Percentiles rank a stretch among this genome's conserved stretches.
Evolutionary conservation across 2,113 vertebrate genomes (phyloP).

Genomic region (Parus major): DNA sequence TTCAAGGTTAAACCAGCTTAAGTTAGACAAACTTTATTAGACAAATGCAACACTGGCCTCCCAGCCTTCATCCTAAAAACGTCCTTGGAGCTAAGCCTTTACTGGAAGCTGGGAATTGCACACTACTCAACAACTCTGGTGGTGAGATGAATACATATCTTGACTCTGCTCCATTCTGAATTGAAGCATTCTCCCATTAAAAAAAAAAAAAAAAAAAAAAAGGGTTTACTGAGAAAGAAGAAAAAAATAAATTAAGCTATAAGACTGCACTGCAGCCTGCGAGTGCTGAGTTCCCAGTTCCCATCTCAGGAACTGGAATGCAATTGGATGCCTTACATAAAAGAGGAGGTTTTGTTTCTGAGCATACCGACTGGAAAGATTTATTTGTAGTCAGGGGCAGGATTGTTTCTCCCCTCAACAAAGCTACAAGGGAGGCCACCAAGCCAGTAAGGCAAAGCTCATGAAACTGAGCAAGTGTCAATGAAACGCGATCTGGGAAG

Average conservation of each 20-base stretch:
- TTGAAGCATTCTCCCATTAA: not conserved
- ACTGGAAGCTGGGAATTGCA: not conserved
- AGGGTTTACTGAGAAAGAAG: not conserved
- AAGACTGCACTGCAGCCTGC: not conserved
- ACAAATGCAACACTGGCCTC: not conserved
- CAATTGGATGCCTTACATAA: not conserved
- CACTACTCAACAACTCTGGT: not conserved
- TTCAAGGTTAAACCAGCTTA: not conserved
- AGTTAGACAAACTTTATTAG: not conserved
- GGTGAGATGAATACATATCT: fast-evolving
- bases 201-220: not conserved
- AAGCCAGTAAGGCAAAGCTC: not conserved
- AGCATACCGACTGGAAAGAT: not conserved
- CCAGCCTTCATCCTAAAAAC: not conserved
- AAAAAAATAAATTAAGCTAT: not conserved
- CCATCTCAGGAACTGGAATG: not conserved
- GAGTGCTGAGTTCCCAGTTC: not conserved
- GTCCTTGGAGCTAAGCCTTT: not conserved
- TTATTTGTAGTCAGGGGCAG: not conserved
- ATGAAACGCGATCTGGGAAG: not conserved
- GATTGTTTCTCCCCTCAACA: not conserved
- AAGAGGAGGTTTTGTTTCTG: not conserved
- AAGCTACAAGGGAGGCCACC: not conserved
- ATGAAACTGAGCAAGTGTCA: not conserved
- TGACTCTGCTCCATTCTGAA: not conserved